Base-by-base conservation (phyloP, 2,888 invertebrate species). In the Crocallis elinguaria region DNA sequence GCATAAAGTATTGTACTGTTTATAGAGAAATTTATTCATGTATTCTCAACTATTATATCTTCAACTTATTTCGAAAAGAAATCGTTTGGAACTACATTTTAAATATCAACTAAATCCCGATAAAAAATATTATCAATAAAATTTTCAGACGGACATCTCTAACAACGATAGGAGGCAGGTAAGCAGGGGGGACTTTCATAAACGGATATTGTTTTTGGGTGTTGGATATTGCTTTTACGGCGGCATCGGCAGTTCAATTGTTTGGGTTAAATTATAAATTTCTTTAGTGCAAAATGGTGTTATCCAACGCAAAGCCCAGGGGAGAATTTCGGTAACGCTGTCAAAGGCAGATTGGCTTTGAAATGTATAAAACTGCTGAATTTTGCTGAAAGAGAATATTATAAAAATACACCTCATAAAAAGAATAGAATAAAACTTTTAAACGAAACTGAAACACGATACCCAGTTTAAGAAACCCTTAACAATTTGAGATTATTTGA, bases 201-300 rank as follows among this genome's bases (percentile, higher is more conserved):
- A 49, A 49, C 42, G 52, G 50, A 56, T 56, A 62, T 62, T 62
- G 60, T 57, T 62, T 62, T 56, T 56, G 43, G 45, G 33, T 45
- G 59, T 51, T 60, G 38, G 39, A 21, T n/a, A n/a, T n/a, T n/a
- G n/a, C n/a, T n/a, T n/a, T n/a, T n/a, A n/a, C n/a, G n/a, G n/a
- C n/a, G n/a, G n/a, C n/a, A n/a, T n/a, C n/a, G n/a, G 48, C 49
- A 33, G 30, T 48, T 39, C 29, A 52, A 57, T 43, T 59, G 52
- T 59, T 62, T 62, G 45, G 54, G 21, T 51, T 57, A 23, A 53
- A 60, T 54, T 57, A 60, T 54, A 23, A 48, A 44, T 41, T 35
- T 50, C 29, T 50, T 45, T 42, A 49, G n/a, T 33, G 27, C 19
- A 13, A 42, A 56, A 60, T 57, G 50, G 21, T 21, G 36, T 44